phyloP scores from a whole-genome alignment of 2,113 vertebrate genomes.

The Tenrec ecaudatus region DNA sequence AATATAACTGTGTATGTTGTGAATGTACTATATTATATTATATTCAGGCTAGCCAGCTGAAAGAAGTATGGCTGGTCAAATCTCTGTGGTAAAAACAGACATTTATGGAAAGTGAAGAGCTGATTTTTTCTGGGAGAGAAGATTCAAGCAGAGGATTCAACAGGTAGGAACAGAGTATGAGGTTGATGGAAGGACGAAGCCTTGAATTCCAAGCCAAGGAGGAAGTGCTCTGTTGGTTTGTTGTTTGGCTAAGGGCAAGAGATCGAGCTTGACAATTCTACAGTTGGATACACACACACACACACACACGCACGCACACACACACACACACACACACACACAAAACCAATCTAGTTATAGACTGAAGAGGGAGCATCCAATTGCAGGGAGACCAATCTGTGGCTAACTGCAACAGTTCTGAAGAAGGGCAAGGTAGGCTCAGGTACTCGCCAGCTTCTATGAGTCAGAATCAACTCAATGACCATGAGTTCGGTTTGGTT shows the following conservation, averaged over 20 bases:
- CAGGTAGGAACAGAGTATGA: not conserved
- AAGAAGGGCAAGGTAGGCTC: not conserved
- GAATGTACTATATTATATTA: too few relatives aligned
- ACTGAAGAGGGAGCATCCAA: not conserved
- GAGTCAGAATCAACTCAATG: too few relatives aligned
- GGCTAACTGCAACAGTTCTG: not conserved
- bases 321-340: too few relatives aligned
- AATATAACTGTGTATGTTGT: too few relatives aligned
- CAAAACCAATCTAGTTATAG: not conserved
- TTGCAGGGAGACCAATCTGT: not conserved
- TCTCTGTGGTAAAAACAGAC: not conserved
- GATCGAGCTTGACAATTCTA: not conserved
- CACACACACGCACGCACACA: too few relatives aligned
- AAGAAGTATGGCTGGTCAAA: not conserved
- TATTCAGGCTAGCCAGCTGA: not conserved
- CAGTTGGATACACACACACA: too few relatives aligned
- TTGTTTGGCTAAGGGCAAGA: not conserved
- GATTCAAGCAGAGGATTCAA: not conserved
- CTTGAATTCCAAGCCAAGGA: not conserved
- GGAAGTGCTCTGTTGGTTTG: not conserved
- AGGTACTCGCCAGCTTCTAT: not conserved
- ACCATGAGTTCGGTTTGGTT: too few relatives aligned
- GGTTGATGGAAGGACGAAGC: not conserved
- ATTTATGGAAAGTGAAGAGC: not conserved
- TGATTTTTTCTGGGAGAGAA: not conserved